Conservation (phyloP, 1,140 invertebrate species). For the Tribolium castaneum region DNA sequence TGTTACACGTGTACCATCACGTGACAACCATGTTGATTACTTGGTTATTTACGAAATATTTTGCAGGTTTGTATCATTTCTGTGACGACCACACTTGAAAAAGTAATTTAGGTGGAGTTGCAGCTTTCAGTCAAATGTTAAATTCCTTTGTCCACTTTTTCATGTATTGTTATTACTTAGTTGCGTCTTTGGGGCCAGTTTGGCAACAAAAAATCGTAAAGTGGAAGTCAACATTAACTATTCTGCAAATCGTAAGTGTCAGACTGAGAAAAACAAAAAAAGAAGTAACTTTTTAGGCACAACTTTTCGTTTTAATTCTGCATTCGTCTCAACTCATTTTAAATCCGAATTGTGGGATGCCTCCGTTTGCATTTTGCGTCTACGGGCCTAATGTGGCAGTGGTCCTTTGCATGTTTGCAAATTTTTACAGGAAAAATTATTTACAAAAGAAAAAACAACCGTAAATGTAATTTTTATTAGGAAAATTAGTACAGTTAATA, state of each 20-base stretch:
- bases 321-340: no score
- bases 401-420: no score
- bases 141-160: not conserved
- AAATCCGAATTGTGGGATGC: no score
- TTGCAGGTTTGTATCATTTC: no score
- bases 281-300: not conserved
- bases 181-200: not conserved
- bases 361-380: no score
- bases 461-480: not conserved
- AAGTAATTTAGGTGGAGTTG: not conserved
- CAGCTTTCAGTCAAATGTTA: not conserved
- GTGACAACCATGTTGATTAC: no score
- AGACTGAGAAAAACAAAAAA: not conserved
- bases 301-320: not conserved
- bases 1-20: no score
- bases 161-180: not conserved
- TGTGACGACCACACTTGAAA: no score
- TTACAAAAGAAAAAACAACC: not conserved
- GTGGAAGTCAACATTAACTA: not conserved
- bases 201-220: not conserved
- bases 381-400: no score
- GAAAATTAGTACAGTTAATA: conserved; percentile 22
- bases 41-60: no score
- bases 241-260: not conserved
- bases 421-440: no score